Evolutionary conservation across 1,140 invertebrate species (phyloP), one percentile per base, ranked within the genome.

Genomic region (Drosophila neocordata): DNA sequence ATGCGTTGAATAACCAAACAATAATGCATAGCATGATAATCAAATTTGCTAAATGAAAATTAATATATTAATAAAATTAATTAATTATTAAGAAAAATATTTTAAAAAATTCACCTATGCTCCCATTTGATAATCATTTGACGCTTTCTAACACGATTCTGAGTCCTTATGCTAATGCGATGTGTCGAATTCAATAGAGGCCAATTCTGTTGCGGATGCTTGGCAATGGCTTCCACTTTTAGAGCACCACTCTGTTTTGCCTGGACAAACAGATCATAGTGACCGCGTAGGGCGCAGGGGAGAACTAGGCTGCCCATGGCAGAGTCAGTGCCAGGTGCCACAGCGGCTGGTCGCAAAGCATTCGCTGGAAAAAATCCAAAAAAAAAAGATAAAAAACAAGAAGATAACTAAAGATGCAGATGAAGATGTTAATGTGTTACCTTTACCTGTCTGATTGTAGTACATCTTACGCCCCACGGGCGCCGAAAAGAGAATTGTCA

Each of bases 71-170:
- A n/a, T 37, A 13, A 0, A 18, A 7, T 12, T 0, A 12, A 12
- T 37, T 4, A 38, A 38, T n/a, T 38, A 13, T 18, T 18, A 44
- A 13, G 1, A 20, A 15, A 48, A 1, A 20, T 20, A 48, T 20
- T 20, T 24, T 1, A 1, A 2, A 0, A 0, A 18, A 56, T 77
- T 75, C 62, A 91, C 91, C 91, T 92, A 20, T 74, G 82, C 34
- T 90, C 79, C 91, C 91, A 92, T 65, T 91, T 91, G 61, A 92
- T 77, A 55, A 88, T 90, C 81, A 91, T 85, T 64, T 91, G 87
- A 44, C 85, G 87, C 59, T 91, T 91, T 20, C 90, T 70, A 52
- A 91, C 80, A 8, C 81, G 81, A 60, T 91, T 91, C 73, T 92
- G 89, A n/a, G 74, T 90, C n/a, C 84, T 75, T 15, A 92, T 84